These are phyloP conservation scores for Zaprionus inermis DNA, from an alignment of 1,140 invertebrate genomes.

Conservation along the genomic window DNA sequence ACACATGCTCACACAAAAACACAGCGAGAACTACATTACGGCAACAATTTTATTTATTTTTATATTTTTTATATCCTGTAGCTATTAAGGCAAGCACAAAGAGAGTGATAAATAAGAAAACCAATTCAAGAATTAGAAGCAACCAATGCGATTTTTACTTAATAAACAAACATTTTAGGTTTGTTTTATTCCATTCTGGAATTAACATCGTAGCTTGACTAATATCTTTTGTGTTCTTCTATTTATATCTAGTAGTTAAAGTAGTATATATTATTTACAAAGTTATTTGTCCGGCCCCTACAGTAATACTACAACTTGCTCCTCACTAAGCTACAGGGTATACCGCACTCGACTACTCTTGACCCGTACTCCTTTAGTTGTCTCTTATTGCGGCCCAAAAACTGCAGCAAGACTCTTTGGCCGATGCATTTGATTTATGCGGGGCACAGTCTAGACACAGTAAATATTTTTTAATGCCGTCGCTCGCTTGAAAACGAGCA, in stretches of 20 bases:
- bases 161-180: no score
- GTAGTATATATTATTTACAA: no score
- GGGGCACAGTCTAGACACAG: constrained; percentile 74
- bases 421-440: constrained; percentile 77
- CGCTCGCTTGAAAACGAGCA: constrained; percentile 50
- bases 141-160: no score
- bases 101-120: no score
- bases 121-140: no score
- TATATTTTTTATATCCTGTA: constrained; percentile 36
- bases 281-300: no score
- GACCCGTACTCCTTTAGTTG: neutral
- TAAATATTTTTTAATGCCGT: constrained; percentile 82
- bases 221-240: no score
- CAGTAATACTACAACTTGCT: no score
- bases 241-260: no score
- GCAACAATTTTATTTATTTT: constrained; percentile 49
- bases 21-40: constrained; percentile 37
- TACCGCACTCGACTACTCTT: neutral
- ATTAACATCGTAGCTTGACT: no score
- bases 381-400: constrained; percentile 35
- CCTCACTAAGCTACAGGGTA: constrained; percentile 4
- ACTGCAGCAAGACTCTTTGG: constrained; percentile 53
- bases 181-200: no score
- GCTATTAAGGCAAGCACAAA: neutral
- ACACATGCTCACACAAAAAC: constrained; percentile 7